A percentile compares a stretch with the other conserved stretches of the same genome.
Conservation (phyloP, 1,140 invertebrate species). For the Diabrotica undecimpunctata region DNA sequence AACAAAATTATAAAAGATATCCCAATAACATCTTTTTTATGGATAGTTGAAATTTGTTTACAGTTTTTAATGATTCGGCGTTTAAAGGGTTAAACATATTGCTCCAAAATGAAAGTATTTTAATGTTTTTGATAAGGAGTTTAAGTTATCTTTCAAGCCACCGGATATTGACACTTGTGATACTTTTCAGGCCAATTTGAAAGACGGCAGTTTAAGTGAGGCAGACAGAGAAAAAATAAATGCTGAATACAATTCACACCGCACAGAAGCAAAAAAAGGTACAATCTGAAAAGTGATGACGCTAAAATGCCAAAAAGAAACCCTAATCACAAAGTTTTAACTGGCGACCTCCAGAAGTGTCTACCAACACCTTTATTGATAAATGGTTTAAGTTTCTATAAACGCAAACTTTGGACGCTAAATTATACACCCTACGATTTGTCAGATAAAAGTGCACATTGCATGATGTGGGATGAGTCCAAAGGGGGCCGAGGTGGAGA, state of each 20-base stretch:
- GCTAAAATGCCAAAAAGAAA: background rate
- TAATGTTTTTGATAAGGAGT: background rate
- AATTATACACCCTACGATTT: conserved; percentile 3
- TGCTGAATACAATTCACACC: background rate
- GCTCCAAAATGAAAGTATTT: no score
- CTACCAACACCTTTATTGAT: conserved; percentile 4
- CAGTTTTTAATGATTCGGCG: no score
- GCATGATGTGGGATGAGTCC: conserved; percentile 6
- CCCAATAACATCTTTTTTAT: no score
- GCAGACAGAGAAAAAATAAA: background rate
- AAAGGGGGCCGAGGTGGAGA: background rate
- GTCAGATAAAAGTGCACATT: background rate
- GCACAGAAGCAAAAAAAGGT: background rate
- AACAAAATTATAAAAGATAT: no score
- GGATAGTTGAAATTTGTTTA: no score
- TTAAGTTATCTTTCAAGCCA: conserved; percentile 7
- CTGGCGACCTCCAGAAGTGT: background rate
- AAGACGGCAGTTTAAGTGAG: background rate
- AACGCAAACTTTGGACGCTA: background rate
- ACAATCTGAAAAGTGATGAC: conserved; percentile 1
- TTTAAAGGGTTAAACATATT: no score
- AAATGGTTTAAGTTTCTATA: no score
- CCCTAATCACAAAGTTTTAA: no score
- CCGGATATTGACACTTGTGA: conserved; percentile 7
- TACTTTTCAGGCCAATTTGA: background rate